Evolutionary conservation across 2,888 invertebrate species (phyloP).

Genomic region (Zeuzera pyrina): DNA sequence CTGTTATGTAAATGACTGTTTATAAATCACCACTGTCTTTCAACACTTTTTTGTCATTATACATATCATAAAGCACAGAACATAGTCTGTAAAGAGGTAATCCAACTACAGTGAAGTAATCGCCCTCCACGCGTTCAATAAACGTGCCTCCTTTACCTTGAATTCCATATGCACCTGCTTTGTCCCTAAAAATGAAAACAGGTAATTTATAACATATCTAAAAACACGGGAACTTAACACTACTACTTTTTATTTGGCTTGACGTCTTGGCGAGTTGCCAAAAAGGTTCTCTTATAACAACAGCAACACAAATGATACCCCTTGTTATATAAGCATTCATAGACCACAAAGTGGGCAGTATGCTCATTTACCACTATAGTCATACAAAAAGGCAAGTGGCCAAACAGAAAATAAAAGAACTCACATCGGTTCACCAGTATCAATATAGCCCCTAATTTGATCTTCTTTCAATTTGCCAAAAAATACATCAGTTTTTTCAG

Average conservation of each 20-base stretch:
- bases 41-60: constrained; percentile 32
- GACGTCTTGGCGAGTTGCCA: too few relatives aligned
- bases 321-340: too few relatives aligned
- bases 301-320: too few relatives aligned
- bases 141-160: constrained; percentile 89
- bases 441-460: constrained; percentile 87
- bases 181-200: constrained; percentile 74
- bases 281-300: too few relatives aligned
- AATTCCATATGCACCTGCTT: constrained; percentile 94
- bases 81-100: constrained; percentile 81
- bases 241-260: too few relatives aligned
- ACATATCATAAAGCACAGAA: constrained; percentile 66
- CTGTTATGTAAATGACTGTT: too few relatives aligned
- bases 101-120: constrained; percentile 92
- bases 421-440: constrained; percentile 92
- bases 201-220: too few relatives aligned
- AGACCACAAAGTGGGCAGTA: too few relatives aligned
- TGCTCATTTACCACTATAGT: too few relatives aligned
- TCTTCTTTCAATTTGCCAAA: constrained; percentile 83
- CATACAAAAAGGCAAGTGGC: too few relatives aligned
- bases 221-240: too few relatives aligned
- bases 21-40: constrained; percentile 4
- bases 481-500: constrained; percentile 86
- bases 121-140: constrained; percentile 85
- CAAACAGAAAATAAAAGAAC: too few relatives aligned